phyloP scores from a whole-genome alignment of 2,888 invertebrate genomes.

The Temnothorax rugatulus region DNA sequence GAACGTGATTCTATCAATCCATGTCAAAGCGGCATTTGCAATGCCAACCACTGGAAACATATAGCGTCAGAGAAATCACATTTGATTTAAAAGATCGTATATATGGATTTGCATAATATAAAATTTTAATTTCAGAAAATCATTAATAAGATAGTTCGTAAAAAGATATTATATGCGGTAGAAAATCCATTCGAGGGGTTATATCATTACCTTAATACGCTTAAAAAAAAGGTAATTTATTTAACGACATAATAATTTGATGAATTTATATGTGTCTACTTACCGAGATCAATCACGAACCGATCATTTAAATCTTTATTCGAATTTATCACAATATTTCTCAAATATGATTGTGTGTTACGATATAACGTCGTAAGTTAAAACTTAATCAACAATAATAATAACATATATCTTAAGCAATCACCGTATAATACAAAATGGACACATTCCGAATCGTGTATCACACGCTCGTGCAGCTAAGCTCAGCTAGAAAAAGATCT shows the following conservation, averaged over 20 bases:
- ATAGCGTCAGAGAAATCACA: not conserved
- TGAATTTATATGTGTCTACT: constrained; percentile 12
- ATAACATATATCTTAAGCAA: not conserved
- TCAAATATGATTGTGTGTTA: not conserved
- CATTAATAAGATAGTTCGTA: not conserved
- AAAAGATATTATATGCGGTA: not conserved
- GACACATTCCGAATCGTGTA: not conserved
- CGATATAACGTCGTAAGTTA: not conserved
- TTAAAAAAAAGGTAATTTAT: constrained; percentile 4
- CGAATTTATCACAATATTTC: not conserved
- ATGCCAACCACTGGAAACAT: not conserved
- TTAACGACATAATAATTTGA: not conserved
- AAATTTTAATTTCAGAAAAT: constrained; percentile 10
- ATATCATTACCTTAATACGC: not conserved
- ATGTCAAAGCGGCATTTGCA: not conserved
- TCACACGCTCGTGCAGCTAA: not conserved
- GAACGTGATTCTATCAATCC: not conserved
- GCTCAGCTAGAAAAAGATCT: constrained; percentile 28
- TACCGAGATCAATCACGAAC: not conserved
- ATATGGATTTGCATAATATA: not conserved
- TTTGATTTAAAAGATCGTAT: constrained; percentile 1
- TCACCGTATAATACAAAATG: not conserved
- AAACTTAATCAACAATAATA: constrained; percentile 2
- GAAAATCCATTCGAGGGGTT: not conserved
- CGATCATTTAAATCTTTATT: not conserved